phyloP scores from a whole-genome alignment of 2,888 invertebrate genomes.

The Pollenia labialis region DNA sequence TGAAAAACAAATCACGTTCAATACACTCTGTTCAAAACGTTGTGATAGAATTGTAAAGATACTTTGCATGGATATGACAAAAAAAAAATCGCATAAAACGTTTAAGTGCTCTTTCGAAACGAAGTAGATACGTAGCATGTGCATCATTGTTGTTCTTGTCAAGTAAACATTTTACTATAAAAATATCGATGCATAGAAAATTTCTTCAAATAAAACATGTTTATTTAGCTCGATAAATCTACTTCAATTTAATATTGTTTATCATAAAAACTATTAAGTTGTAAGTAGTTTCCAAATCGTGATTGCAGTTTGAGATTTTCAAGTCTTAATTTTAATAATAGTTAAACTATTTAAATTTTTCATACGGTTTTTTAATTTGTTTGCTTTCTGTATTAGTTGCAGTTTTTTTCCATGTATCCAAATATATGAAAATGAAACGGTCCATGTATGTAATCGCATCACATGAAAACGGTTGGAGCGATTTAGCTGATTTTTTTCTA shows the following conservation, averaged over 20 bases:
- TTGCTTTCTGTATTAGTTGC: no score
- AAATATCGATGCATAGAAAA: constrained; percentile 37
- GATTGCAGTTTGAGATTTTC: neutral
- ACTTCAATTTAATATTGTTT: constrained; percentile 46
- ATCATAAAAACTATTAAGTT: constrained; percentile 40
- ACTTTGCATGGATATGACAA: constrained; percentile 54
- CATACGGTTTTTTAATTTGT: no score
- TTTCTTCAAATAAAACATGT: constrained; percentile 45
- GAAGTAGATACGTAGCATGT: constrained; percentile 17
- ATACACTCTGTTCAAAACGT: constrained; percentile 57
- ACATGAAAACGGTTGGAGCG: no score
- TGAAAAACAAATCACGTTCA: constrained; percentile 70
- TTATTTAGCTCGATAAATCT: constrained; percentile 53
- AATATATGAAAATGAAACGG: no score
- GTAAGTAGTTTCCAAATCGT: constrained; percentile 37
- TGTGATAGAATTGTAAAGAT: constrained; percentile 51
- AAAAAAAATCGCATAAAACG: constrained; percentile 35
- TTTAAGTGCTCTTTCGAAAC: constrained; percentile 49
- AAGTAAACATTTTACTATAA: constrained; percentile 13
- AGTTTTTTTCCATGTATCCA: no score
- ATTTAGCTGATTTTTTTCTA: no score
- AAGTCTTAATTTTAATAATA: no score
- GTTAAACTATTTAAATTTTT: no score
- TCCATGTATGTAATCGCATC: no score
- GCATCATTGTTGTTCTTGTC: constrained; percentile 21